These are phyloP conservation scores for Leptoclinus maculatus DNA, from an alignment of 2,797 vertebrate species.

Conservation along the genomic window DNA sequence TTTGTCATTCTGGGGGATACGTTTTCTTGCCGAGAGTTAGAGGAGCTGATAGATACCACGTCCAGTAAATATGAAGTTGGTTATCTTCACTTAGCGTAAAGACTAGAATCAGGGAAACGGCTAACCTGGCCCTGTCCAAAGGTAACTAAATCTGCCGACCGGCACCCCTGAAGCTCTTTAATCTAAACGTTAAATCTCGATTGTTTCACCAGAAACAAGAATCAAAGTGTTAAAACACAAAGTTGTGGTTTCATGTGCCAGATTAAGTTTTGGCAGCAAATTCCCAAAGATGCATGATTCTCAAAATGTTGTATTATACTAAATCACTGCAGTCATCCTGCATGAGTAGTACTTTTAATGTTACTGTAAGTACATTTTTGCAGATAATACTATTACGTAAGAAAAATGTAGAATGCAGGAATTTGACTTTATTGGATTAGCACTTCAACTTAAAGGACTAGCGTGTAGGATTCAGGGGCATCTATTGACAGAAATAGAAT, in stretches of 20 bases:
- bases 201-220: no score
- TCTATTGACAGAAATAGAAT: no score
- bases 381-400: background rate
- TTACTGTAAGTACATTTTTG: background rate
- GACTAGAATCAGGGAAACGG: background rate
- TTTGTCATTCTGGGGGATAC: background rate
- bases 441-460: no score
- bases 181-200: no score
- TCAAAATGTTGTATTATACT: accelerated
- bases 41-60: background rate
- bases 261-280: background rate
- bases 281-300: background rate
- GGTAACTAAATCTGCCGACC: no score
- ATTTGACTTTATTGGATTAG: background rate
- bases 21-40: background rate
- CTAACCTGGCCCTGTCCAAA: no score
- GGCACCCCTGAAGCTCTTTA: no score
- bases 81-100: background rate
- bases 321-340: no score
- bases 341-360: background rate
- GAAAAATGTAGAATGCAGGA: background rate
- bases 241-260: no score
- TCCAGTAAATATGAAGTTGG: background rate
- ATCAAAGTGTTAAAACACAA: no score
- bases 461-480: no score